Conservation (phyloP, 2,113 vertebrate species). For the Lipophrys pholis region DNA sequence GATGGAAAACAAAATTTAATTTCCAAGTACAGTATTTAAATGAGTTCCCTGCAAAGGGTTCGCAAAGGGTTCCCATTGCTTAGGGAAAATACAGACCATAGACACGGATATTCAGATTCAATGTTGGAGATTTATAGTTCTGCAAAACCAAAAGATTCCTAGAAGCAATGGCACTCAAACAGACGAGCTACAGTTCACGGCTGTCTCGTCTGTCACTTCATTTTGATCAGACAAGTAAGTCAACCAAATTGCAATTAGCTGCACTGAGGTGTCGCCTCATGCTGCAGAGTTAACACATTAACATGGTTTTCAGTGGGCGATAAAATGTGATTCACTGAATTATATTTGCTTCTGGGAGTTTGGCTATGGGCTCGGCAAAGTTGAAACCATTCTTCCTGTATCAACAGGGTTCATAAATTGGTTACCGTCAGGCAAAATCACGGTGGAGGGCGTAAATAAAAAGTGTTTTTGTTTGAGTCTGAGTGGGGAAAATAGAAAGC, state of each 20-base stretch:
- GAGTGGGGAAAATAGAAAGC: conserved; percentile 39
- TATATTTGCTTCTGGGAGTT: conserved; percentile 7
- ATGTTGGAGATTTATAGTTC: too few relatives aligned
- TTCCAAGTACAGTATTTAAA: too few relatives aligned
- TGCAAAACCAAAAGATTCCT: too few relatives aligned
- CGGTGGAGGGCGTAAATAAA: conserved; percentile 14
- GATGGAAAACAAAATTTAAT: too few relatives aligned
- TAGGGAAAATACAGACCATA: too few relatives aligned
- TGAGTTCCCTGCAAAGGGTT: too few relatives aligned
- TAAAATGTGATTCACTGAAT: conserved; percentile 1
- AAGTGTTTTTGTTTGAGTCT: conserved; percentile 33
- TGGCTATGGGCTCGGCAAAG: conserved; percentile 10
- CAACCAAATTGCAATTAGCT: conserved; percentile 20
- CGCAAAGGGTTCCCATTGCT: too few relatives aligned
- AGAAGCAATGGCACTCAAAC: too few relatives aligned
- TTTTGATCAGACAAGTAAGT: too few relatives aligned
- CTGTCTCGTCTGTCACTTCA: too few relatives aligned
- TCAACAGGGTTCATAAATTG: conserved; percentile 38
- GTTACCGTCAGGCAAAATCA: conserved; percentile 34
- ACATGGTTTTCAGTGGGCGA: conserved; percentile 2
- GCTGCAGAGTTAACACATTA: conserved; percentile 15
- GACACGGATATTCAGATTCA: too few relatives aligned
- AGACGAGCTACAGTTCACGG: too few relatives aligned
- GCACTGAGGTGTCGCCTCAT: not conserved
- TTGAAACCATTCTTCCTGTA: not conserved